Base-by-base conservation (phyloP, 2,113 vertebrate genomes). In the Chaetorhynchus papuensis region DNA sequence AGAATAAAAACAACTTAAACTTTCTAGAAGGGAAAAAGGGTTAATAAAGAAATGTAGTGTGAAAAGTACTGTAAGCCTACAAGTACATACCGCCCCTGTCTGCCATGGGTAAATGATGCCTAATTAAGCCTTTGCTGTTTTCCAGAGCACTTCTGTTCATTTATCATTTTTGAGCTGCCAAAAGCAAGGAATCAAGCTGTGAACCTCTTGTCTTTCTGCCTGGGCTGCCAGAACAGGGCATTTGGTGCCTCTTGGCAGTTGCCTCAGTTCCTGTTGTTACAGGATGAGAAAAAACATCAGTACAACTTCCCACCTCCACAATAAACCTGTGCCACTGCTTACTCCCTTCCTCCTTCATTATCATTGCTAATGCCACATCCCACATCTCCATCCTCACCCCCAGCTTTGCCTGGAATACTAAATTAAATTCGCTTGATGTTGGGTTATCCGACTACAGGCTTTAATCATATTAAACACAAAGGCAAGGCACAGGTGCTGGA, bases 131-230 rank as follows among this genome's bases (percentile, higher is more conserved):
- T 82, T 78, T 87, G 42, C 54, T 75, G 47, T 79, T 94, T 94
- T 95, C 57, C 87, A 85, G 41, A 88, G 35, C 11, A 39, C 13
- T 94, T 44, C 30, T 83, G 39, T 59, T 23, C 64, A 78, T 89
- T 87, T 87, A 50, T 70, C 30, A 65, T 93, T 87, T 94, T 20
- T 90, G 27, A 92, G 64, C 68, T 92, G 90, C 64, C 76, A 89
- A 90, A 87, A 90, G 41, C 64, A 83, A 92, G 50, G 56, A 74
- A 66, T 47, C 83, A 92, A 92, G 47, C 86, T 90, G 72, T 54
- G 63, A 92, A 74, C 15, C n/a, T 71, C 75, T 93, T 15, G 4
- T 80, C 71, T 83, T 87, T 64, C 85, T 69, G 37, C 59, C 13
- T 50, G 76, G 59, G 30, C 87, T 95, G 59, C 80, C 59, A 93